Base-by-base conservation (phyloP, 2,888 invertebrate genomes). In the Heliconius ismenius region DNA sequence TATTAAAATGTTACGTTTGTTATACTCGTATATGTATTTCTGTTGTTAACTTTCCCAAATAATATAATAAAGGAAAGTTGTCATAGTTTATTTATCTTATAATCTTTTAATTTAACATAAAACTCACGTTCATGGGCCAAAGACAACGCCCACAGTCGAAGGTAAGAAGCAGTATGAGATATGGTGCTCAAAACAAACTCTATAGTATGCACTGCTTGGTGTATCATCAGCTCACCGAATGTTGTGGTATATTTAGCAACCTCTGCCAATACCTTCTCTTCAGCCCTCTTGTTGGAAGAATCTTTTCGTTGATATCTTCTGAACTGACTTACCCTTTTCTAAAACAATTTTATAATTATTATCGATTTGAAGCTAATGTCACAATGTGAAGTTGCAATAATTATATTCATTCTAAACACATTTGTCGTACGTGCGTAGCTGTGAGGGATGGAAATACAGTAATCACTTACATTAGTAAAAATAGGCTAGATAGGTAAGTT, bases 111-210 rank as follows among this genome's bases (percentile, higher is more conserved):
- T 58, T 58, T 21, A 9, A 9, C 24, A 21, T 72, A 24, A 24
- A 72, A 95, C 96, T 95, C 90, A 97, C 97, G 97, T 74, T 97
- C 96, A 89, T 98, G 98, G 49, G 98, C 98, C 74, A 98, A 91
- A 21, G 98, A 98, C 74, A 98, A 92, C 9, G 98, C 98, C 98
- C 98, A 98, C 9, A 98, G 94, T 81, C 98, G 96, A 32, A 98
- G 95, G 87, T 98, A 98, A 0, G 98, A 98, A 1, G 98, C 98
- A 0, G 98, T 98, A 86, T 98, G 98, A 0, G 98, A 98, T 72
- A 98, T 95, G 36, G 98, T 98, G 79, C 98, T 97, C 58, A 98
- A 94, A 26, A 97, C 97, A 85, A 96, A 98, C 90, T 98, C 98
- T 74, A 98, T 98, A 0, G 98, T 98, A 85, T 98, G 97, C 76